These are phyloP conservation scores for Xestia c-nigrum DNA, from an alignment of 2,888 invertebrate genomes.

Conservation along the genomic window DNA sequence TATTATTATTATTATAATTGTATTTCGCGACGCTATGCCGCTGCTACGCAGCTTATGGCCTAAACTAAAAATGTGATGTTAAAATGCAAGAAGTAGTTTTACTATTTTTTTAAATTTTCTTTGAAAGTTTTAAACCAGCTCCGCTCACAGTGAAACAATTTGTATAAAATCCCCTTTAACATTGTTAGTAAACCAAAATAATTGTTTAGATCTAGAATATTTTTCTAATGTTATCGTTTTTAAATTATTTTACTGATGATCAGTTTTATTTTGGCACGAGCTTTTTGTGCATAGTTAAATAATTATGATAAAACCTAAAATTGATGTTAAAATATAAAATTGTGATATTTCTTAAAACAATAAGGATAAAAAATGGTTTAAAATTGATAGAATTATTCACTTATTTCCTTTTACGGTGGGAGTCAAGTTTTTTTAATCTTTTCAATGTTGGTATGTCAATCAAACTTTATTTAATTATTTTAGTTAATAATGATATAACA, in stretches of 20 bases:
- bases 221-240: slow-evolving; percentile 77
- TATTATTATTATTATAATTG: not conserved
- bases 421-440: not conserved
- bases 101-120: not conserved
- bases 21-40: not conserved
- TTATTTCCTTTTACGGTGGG: not conserved
- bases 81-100: too few relatives aligned
- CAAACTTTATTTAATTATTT: not conserved
- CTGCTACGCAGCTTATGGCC: slow-evolving; percentile 6
- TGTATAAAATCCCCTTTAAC: slow-evolving; percentile 56
- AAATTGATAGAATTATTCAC: not conserved
- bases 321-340: slow-evolving; percentile 39
- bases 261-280: slow-evolving; percentile 52
- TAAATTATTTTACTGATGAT: slow-evolving; percentile 51
- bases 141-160: slow-evolving; percentile 35
- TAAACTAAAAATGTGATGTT: not conserved
- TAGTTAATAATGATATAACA: too few relatives aligned
- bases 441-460: slow-evolving; percentile 8
- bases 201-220: slow-evolving; percentile 75
- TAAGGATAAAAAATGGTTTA: slow-evolving; percentile 5
- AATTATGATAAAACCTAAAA: slow-evolving; percentile 14
- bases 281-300: not conserved
- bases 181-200: slow-evolving; percentile 66
- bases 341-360: slow-evolving; percentile 56
- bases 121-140: not conserved